Conservation (phyloP, 2,888 invertebrate species). For the Lepidonotus clava region DNA sequence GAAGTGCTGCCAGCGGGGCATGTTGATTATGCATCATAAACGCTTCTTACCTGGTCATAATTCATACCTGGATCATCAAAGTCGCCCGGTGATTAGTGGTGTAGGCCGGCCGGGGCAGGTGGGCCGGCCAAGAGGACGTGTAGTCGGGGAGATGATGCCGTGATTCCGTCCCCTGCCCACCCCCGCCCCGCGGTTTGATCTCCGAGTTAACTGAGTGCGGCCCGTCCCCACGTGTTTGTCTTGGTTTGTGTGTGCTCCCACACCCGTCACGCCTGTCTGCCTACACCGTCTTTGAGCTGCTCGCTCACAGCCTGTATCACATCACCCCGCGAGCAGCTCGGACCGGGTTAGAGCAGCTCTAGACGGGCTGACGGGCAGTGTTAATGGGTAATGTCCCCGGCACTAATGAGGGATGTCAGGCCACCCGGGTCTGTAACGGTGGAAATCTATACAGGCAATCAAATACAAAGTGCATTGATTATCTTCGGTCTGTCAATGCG, state of each 20-base stretch:
- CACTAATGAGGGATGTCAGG: neutral
- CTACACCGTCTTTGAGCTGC: neutral
- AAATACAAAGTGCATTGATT: neutral
- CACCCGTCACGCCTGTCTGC: neutral
- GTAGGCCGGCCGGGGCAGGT: neutral
- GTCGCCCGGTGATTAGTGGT: neutral
- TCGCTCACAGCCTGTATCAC: too few species aligned
- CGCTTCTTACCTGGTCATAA: slow-evolving; percentile 28
- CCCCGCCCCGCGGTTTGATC: neutral
- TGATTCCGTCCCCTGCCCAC: neutral
- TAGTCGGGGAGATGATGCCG: neutral
- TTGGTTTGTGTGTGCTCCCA: neutral
- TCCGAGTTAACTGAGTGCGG: neutral
- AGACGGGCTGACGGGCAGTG: too few species aligned
- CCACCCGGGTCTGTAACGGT: neutral
- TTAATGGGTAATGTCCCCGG: too few species aligned
- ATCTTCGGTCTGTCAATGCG: neutral
- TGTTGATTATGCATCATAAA: slow-evolving; percentile 14
- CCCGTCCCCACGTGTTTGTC: neutral
- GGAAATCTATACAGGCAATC: neutral
- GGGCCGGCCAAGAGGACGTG: slow-evolving; percentile 18
- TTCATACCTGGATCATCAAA: neutral
- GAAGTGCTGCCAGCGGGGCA: neutral
- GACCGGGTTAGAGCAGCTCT: too few species aligned
- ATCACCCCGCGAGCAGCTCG: neutral